Evolutionary conservation across 1,140 invertebrate genomes (phyloP), one percentile per base, ranked within the genome.

Genomic region (Drosophila busckii): DNA sequence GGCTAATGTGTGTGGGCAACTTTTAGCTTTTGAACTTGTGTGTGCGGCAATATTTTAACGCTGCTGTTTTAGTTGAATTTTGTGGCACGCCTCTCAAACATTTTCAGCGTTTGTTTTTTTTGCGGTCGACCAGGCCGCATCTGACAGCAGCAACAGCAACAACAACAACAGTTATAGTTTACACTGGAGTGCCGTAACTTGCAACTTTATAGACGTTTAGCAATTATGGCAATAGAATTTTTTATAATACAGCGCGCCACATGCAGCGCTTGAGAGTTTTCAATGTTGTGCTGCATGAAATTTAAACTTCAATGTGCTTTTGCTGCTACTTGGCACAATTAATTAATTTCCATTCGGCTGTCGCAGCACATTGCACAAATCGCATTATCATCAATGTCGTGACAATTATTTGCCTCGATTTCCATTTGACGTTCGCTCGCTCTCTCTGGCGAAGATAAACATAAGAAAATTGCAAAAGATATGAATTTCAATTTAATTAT

Each of bases 141-240:
- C n/a, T n/a, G n/a, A 50, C 17, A 45, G 49, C 29, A 5, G 8
- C 2, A 7, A 25, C 1, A 13, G n/a, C 2, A 15, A 20, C 41
- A 28, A 29, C 25, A 29, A 25, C 28, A 31, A 20, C 19, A 12
- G 13, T 5, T 15, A 13, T 13, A 3, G 29, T 28, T 45, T 40
- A 13, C 49, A 38, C 56, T 38, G 34, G 56, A 32, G 56, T 45
- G 50, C 42, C 32, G 26, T 56, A 52, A 59, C 70, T 73, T 73
- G 70, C 50, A 67, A 80, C 69, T 78, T 80, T 68, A 71, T 54
- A 73, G 71, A 68, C 68, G 68, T 68, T 80, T 48, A 56, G 73
- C 71, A 80, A 80, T 80, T 78, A 78, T 71, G 68, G 68, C 58
- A 61, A 63, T 62, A 59, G 60, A 22, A 52, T 59, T 66, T 66